phyloP scores from a whole-genome alignment of 2,888 invertebrate genomes.

The Drosophila ezoana region DNA sequence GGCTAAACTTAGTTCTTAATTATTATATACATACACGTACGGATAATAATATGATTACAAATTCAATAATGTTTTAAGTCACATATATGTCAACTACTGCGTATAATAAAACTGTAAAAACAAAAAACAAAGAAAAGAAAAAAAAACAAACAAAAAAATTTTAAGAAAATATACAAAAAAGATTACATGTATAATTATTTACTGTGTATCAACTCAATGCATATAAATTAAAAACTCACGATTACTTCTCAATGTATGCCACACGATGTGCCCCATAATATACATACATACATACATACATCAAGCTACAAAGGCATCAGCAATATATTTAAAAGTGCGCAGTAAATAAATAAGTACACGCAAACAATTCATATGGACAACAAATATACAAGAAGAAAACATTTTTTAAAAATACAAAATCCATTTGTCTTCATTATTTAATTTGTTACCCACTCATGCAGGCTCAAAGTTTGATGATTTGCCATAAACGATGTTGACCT shows the following conservation, averaged over 20 bases:
- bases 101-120: constrained; percentile 55
- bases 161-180: constrained; percentile 34
- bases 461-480: background rate
- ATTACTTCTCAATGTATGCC: constrained; percentile 38
- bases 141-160: constrained; percentile 22
- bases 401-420: constrained; percentile 51
- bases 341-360: constrained; percentile 45
- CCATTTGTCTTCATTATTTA: constrained; percentile 17
- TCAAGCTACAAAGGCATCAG: constrained; percentile 19
- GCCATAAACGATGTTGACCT: no score
- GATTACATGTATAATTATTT: constrained; percentile 38
- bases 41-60: constrained; percentile 41
- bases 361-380: constrained; percentile 39
- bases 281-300: no score
- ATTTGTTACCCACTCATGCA: background rate
- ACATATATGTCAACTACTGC: constrained; percentile 53
- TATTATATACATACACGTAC: constrained; percentile 42
- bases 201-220: constrained; percentile 52
- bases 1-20: constrained; percentile 45
- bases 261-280: constrained; percentile 2
- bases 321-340: constrained; percentile 36
- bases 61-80: constrained; percentile 70
- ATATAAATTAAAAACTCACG: constrained; percentile 50
- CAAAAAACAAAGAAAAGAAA: constrained; percentile 31
- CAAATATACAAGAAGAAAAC: constrained; percentile 38